Evolutionary conservation across 2,113 vertebrate species (phyloP).

Genomic region (Tachysurus fulvidraco): DNA sequence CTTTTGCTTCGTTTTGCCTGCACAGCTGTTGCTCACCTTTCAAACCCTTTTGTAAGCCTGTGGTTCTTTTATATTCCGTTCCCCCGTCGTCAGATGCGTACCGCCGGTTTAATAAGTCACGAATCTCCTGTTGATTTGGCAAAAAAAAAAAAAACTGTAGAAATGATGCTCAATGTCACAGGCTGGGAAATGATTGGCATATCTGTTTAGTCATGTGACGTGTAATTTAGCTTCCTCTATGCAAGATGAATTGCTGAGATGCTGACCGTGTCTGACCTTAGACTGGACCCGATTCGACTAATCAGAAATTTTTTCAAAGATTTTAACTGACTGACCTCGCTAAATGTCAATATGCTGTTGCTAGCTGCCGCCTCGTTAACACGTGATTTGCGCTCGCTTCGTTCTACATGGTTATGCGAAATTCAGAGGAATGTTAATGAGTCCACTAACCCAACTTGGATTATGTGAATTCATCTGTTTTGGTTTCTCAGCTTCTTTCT

Average conservation of each 20-base stretch:
- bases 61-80: background rate
- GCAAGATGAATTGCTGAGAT: slow-evolving; percentile 22
- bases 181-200: slow-evolving; percentile 44
- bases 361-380: background rate
- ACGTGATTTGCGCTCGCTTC: background rate
- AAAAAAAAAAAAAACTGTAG: background rate
- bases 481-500: background rate
- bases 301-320: background rate
- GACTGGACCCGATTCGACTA: background rate
- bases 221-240: slow-evolving; percentile 51
- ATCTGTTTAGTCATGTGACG: slow-evolving; percentile 42
- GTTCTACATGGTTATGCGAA: background rate
- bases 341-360: background rate
- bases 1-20: background rate
- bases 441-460: background rate
- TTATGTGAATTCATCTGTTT: background rate
- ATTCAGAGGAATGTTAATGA: background rate
- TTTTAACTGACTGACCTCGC: background rate
- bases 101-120: background rate
- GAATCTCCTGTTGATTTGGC: background rate
- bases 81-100: background rate
- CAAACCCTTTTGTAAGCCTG: background rate
- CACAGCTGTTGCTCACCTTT: background rate
- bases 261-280: background rate
- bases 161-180: background rate